Base-by-base conservation (phyloP, 2,888 invertebrate genomes). In the Sericinus montela region DNA sequence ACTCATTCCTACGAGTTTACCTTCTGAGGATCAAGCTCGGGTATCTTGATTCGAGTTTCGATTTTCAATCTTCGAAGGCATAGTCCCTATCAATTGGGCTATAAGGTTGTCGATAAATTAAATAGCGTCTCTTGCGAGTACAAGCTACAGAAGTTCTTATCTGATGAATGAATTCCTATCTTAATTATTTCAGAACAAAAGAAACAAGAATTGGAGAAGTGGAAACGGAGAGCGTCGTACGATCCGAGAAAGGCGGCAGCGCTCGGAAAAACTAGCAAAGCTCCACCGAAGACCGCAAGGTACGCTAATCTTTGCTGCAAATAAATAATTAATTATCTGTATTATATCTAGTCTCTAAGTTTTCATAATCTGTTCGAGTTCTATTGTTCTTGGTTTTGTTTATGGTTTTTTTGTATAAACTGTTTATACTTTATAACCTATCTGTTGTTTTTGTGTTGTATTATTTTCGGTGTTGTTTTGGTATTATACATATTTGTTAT, bases 201-300 rank as follows among this genome's bases (percentile, higher is more conserved):
- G 75, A 91, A 91, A 66, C 92, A 92, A 75, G 97, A 97, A 78
- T 93, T 97, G 89, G 97, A 97, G 76, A 98, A 98, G 86, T 98
- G 98, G 98, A 96, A 97, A 72, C 91, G 98, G 51, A 90, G 98
- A 55, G 98, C 98, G 65, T 97, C 95, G 62, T 98, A 98, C 81
- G 97, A 98, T 86, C 98, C 98, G 23, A 62, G 89, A 52, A 89
- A 89, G 60, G 84, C 89, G 55, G 89, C 89, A 16, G 89, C 89
- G 23, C 75, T 77, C 45, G 88, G 80, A 40, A 88, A 84, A 60
- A 62, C 68, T 6, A 59, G 51, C 38, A 83, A 81, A 45, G 54
- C 75, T 1, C 63, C 77, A 45, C 72, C 83, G 39, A 62, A 62
- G 51, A 62, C 60, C 50, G 63, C 64, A 41, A 65, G 62, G 62